Conservation (phyloP, 1,140 invertebrate species). For the Psilanteris sp. region DNA sequence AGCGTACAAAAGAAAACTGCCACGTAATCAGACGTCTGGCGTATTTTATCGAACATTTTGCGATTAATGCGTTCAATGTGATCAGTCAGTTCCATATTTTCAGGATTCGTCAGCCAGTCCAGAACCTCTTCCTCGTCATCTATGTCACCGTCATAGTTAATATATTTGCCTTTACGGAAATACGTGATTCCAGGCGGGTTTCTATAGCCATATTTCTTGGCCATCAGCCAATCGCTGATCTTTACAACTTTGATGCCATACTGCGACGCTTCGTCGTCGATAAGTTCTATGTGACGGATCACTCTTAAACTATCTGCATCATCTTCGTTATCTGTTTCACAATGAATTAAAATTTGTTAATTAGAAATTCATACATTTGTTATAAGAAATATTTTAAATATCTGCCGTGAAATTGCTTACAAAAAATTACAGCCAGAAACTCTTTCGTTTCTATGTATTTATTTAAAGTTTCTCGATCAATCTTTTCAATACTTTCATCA, state of each 20-base stretch:
- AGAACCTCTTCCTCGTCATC: conserved; percentile 96
- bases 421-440: conserved; percentile 95
- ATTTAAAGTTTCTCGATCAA: conserved; percentile 90
- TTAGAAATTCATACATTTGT: too few relatives aligned
- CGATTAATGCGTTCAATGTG: conserved; percentile 95
- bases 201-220: conserved; percentile 95
- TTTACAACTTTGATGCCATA: conserved; percentile 96
- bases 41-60: conserved; percentile 96
- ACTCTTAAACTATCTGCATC: conserved; percentile 88
- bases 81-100: conserved; percentile 96
- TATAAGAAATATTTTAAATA: neutral
- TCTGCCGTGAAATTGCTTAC: conserved; percentile 83
- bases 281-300: conserved; percentile 91
- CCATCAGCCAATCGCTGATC: conserved; percentile 93
- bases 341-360: too few relatives aligned
- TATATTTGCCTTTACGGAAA: conserved; percentile 93
- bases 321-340: conserved; percentile 89
- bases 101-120: conserved; percentile 95
- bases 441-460: conserved; percentile 94
- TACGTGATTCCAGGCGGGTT: conserved; percentile 94
- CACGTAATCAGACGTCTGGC: conserved; percentile 94
- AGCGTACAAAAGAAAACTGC: conserved; percentile 96
- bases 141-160: conserved; percentile 95
- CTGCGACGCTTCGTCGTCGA: conserved; percentile 94
- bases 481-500: conserved; percentile 95